Evolutionary conservation across 64 coral and sea anemone genomes (phyloP).

Genomic region (Platygyra sinensis): DNA sequence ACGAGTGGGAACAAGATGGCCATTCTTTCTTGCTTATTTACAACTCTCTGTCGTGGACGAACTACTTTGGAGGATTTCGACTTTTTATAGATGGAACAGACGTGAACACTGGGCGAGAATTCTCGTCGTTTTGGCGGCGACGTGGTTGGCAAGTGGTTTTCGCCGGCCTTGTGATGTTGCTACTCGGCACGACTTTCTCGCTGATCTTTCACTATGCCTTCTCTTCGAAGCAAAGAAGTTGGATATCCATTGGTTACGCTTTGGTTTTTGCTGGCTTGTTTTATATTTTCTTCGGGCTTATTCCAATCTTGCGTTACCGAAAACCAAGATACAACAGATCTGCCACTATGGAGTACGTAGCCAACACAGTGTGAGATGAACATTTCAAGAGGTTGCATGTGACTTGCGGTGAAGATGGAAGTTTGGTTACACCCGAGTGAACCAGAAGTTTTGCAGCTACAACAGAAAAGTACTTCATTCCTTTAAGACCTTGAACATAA

Average conservation of each 20-base stretch:
- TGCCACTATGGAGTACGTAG: conserved; percentile 34
- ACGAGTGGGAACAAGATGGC: conserved; percentile 92
- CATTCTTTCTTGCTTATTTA: conserved; percentile 80
- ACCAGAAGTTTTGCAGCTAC: no score
- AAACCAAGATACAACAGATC: conserved; percentile 48
- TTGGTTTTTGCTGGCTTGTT: conserved; percentile 66
- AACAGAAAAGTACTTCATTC: no score
- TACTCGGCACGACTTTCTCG: conserved; percentile 71
- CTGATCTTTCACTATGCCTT: conserved; percentile 68
- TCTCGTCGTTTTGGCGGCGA: conserved; percentile 86
- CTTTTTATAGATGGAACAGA: conserved; percentile 90
- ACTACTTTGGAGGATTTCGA: conserved; percentile 70
- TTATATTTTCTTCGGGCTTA: conserved; percentile 74
- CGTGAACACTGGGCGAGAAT: conserved; percentile 91
- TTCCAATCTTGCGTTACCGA: conserved; percentile 75
- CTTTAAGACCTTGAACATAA: no score
- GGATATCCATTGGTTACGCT: conserved; percentile 54
- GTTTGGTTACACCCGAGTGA: background rate
- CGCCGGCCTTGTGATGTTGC: conserved; percentile 55
- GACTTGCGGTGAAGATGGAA: background rate
- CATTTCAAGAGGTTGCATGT: background rate
- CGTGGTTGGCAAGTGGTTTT: conserved; percentile 87
- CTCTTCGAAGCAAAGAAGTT: background rate
- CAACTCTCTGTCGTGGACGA: conserved; percentile 69
- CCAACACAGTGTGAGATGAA: conserved; percentile 55